Percentiles rank a stretch among this genome's conserved stretches.
These are phyloP conservation scores for Pseudococcus longispinus DNA, from an alignment of 2,888 invertebrate species.

Conservation along the genomic window DNA sequence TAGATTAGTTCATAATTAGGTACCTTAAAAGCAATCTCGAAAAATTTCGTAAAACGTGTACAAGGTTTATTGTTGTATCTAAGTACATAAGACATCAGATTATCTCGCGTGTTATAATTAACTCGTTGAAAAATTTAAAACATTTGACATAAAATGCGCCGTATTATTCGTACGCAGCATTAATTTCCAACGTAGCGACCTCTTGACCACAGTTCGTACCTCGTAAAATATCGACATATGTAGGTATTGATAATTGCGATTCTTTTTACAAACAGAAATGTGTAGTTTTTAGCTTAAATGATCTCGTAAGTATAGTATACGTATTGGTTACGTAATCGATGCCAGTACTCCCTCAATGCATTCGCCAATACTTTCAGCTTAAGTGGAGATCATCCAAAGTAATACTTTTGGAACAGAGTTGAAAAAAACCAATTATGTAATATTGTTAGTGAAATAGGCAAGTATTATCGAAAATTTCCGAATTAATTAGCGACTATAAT, in stretches of 20 bases:
- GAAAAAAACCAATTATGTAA: not conserved
- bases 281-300: not conserved
- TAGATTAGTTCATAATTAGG: too few species aligned
- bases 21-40: not conserved
- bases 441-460: not conserved
- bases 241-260: not conserved
- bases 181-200: not conserved
- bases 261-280: not conserved
- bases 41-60: not conserved
- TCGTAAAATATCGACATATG: not conserved
- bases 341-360: not conserved
- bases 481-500: not conserved
- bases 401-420: not conserved
- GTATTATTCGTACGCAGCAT: not conserved
- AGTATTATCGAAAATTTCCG: not conserved
- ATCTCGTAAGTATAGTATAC: not conserved
- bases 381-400: not conserved
- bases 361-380: not conserved
- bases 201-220: not conserved
- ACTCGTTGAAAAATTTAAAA: not conserved
- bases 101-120: not conserved
- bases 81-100: not conserved
- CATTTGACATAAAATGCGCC: not conserved
- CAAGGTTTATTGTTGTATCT: not conserved
- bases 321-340: not conserved